Conservation (phyloP, 64 coral and sea anemone species). For the Porites australiensis region DNA sequence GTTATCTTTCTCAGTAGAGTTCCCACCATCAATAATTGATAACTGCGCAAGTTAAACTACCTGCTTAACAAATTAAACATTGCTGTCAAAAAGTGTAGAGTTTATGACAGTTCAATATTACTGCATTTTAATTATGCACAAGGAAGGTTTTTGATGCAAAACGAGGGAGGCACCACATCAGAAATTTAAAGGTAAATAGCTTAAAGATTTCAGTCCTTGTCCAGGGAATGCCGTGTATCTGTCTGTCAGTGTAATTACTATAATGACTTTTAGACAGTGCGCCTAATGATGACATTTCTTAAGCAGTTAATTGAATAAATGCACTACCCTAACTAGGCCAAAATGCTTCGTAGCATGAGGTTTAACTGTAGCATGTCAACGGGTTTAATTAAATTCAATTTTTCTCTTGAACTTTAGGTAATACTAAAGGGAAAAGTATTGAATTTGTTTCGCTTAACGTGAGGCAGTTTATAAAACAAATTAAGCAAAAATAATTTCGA, state of each 20-base stretch:
- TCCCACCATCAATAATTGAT: slow-evolving; percentile 22
- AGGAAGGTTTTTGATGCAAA: background rate
- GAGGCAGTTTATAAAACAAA: no score
- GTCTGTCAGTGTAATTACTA: no score
- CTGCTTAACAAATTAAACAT: slow-evolving; percentile 41
- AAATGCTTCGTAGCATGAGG: background rate
- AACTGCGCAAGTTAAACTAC: slow-evolving; percentile 32
- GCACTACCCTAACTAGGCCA: background rate
- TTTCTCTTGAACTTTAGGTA: no score
- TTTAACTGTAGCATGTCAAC: no score
- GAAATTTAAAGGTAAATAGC: no score
- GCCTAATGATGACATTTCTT: background rate
- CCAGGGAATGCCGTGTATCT: no score
- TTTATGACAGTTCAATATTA: background rate
- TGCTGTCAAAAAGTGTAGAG: slow-evolving; percentile 26
- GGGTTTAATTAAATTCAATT: no score
- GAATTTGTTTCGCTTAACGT: no score
- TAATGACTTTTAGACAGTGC: background rate
- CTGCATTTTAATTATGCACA: slow-evolving; percentile 4
- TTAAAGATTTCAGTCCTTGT: no score
- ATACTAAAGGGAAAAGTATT: no score
- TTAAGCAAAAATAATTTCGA: no score
- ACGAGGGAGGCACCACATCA: no score
- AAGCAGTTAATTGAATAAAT: background rate
- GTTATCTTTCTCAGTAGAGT: background rate